Base-by-base conservation (phyloP, 2,888 invertebrate species). In the Sinodicranocentrus sp. region DNA sequence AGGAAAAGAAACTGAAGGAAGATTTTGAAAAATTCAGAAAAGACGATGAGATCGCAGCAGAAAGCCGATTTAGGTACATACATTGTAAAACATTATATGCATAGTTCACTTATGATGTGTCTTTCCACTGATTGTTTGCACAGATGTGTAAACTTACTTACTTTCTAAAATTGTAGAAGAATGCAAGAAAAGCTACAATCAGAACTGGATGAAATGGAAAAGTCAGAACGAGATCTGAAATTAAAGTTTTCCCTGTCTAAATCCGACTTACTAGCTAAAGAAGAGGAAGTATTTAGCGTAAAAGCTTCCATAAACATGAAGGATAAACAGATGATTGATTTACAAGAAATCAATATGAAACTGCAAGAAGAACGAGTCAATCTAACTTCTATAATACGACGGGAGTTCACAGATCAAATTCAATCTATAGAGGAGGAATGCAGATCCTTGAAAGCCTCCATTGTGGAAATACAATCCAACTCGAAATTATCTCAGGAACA, bases 121-220 rank as follows among this genome's bases (percentile, higher is more conserved):
- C 26, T 19, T 23, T 17, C 0, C 28, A 61, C 6, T 25, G 61
- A 44, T 6, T 39, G 13, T 39, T 8, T 39, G 6, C 6, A 39
- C 39, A 39, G 6, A 8, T 39, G 6, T 39, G 6, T 39, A 39
- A 39, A 6, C 6, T 8, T 48, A n/a, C 13, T 48, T 48, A 15
- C 13, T n/a, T 3, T 48, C 13, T 3, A 48, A 10, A 21, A 61
- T 75, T 90, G 1, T 88, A 95, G 95, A 88, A 92, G 95, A 33
- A 91, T 95, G 52, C 95, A 93, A 89, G 95, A 95, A 82, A 95
- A 96, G 89, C 95, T 94, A 89, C 95, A 95, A 83, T 91, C 92
- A 13, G 95, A 96, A 89, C 90, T 96, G 77, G 92, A 92, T 70
- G 94, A 94, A 86, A 90, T 94, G 68, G 95, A 94, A 76, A 91